Evolutionary conservation across 2,888 invertebrate genomes (phyloP).

Genomic region (Drosophila algonquin): DNA sequence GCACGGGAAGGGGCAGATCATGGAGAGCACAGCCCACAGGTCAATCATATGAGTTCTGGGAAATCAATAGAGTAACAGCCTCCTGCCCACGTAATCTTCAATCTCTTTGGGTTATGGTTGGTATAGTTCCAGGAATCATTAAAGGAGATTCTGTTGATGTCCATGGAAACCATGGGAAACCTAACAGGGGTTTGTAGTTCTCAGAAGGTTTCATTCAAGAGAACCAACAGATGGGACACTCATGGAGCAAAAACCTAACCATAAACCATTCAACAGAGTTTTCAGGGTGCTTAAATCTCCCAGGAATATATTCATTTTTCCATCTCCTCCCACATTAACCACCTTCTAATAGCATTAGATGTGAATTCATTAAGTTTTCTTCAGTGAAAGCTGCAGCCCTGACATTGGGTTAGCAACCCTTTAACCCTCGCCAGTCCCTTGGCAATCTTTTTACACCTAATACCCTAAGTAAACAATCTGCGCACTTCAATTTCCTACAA

Average conservation of each 20-base stretch:
- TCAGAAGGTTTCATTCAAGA: too few species aligned
- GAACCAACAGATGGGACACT: too few species aligned
- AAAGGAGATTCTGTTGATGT: too few species aligned
- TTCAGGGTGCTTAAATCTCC: too few species aligned
- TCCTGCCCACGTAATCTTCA: not conserved
- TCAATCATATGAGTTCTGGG: not conserved
- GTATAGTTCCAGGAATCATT: too few species aligned
- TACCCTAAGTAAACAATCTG: constrained; percentile 69
- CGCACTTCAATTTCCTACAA: constrained; percentile 66
- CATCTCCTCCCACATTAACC: not conserved
- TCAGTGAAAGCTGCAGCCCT: too few species aligned
- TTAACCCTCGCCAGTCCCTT: constrained; percentile 20
- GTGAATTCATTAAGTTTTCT: constrained; percentile 25
- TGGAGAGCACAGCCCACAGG: not conserved
- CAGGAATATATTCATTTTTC: not conserved
- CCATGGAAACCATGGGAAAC: too few species aligned
- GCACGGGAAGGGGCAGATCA: not conserved
- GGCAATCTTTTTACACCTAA: constrained; percentile 40
- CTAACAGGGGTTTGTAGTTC: too few species aligned
- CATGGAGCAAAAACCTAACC: too few species aligned
- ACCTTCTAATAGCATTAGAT: constrained; percentile 20
- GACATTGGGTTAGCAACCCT: constrained; percentile 1
- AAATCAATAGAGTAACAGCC: not conserved
- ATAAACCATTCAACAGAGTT: not conserved
- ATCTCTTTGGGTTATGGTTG: too few species aligned